These are phyloP conservation scores for Pristionchus exspectatus DNA, from an alignment of 2,888 invertebrate species.

Conservation along the genomic window DNA sequence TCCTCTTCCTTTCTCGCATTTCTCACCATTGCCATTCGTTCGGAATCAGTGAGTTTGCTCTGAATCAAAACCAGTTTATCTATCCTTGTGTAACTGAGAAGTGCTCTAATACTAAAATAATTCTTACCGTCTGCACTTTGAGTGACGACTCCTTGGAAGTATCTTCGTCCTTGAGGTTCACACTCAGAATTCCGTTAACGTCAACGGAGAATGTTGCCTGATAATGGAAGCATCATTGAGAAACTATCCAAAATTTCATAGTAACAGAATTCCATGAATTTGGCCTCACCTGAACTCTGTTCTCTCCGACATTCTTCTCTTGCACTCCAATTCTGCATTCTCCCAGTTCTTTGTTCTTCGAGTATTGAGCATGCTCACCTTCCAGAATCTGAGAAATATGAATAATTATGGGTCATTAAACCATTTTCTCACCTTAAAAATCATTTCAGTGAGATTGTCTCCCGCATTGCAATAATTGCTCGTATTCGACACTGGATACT, in stretches of 20 bases:
- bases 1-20: constrained; percentile 36
- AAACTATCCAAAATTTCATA: background rate
- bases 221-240: background rate
- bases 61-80: background rate
- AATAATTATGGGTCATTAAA: background rate
- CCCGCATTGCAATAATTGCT: background rate
- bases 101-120: too few species aligned
- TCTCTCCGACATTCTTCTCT: constrained; percentile 6
- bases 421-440: background rate
- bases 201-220: constrained; percentile 19
- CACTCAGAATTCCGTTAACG: constrained; percentile 35
- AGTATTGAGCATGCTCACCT: background rate
- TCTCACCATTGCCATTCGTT: constrained; percentile 8
- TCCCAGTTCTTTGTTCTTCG: constrained; percentile 22
- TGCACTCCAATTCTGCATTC: background rate
- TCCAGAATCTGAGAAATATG: background rate
- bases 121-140: constrained; percentile 23
- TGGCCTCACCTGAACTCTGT: background rate
- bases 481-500: background rate
- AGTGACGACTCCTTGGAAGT: background rate
- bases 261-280: background rate
- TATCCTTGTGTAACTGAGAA: background rate
- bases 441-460: background rate
- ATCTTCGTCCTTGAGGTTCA: background rate
- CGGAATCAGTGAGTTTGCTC: background rate